Base-by-base conservation (phyloP, 2,113 vertebrate genomes). In the Morone saxatilis region DNA sequence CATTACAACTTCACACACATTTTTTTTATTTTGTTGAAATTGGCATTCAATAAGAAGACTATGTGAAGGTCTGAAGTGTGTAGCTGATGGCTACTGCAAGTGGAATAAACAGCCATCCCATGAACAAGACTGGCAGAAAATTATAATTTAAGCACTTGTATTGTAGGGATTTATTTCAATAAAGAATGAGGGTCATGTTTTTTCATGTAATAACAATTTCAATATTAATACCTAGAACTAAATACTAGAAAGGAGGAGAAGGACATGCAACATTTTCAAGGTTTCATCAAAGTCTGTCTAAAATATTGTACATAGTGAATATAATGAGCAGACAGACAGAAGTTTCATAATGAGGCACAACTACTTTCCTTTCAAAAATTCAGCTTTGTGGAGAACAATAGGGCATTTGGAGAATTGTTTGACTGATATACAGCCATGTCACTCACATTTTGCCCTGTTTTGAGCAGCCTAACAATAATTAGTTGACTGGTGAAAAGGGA, bases 401-500 rank as follows among this genome's bases (percentile, higher is more conserved):
- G 13, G 25, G 17, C 16, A 43, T 82, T 72, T 78, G 43, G 45
- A 72, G 40, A 31, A 31, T 31, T 31, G 31, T 31, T 31, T 31
- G 31, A 3, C 31, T 31, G 31, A 31, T 31, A 31, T 31, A 31
- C 31, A 31, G 31, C 31, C 31, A 31, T 31, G 31, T 31, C 31
- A 31, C 41, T 83, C 38, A 48, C 6, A 65, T 74, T 80, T 78
- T 78, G 20, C 19, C 59, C 65, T 51, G 40, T 71, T 85, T 73
- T 7, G 22, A 43, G 76, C 50, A 67, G 36, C 25, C 40, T 54
- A 62, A 62, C 69, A 75, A 79, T 81, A 90, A 91, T 91, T 86
- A 84, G 73, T 76, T 22, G 51, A 74, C 80, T 63, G 43, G 53
- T 81, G 80, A 84, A 91, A 88, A 38, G 73, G 80, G 84, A 81